phyloP scores from a whole-genome alignment of 2,797 vertebrate genomes.

The Trachops cirrhosus region DNA sequence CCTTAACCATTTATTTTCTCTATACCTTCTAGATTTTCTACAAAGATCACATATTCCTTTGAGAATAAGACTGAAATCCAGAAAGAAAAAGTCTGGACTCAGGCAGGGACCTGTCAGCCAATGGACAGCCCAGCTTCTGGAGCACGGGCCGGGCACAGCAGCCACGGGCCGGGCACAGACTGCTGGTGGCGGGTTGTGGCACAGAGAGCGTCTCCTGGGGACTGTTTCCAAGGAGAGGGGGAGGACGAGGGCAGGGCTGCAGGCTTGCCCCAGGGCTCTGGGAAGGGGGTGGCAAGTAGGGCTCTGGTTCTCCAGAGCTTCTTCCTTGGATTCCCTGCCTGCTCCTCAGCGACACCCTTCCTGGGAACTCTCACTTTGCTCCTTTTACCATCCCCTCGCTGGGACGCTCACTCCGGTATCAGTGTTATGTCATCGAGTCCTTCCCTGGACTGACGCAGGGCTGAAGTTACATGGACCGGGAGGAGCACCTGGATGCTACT shows the following conservation, averaged over 20 bases:
- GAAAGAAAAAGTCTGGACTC: background rate
- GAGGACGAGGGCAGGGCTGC: background rate
- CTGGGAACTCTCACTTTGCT: background rate
- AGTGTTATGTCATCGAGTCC: fast-evolving
- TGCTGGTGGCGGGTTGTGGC: background rate
- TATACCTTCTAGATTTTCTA: background rate
- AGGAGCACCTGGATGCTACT: background rate
- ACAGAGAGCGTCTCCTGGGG: background rate
- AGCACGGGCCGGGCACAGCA: background rate
- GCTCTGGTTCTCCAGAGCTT: background rate
- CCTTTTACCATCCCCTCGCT: background rate
- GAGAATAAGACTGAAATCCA: background rate
- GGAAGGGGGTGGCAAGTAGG: background rate
- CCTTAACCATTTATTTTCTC: background rate
- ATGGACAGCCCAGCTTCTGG: background rate
- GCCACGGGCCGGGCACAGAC: background rate
- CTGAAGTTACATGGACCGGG: background rate
- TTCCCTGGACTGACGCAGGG: background rate
- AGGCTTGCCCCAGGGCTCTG: background rate
- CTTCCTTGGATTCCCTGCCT: background rate
- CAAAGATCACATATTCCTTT: background rate
- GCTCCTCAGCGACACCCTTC: background rate
- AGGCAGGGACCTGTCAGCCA: background rate
- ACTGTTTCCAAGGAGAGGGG: background rate
- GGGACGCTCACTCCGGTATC: background rate